These are phyloP conservation scores for Apomyelois bistriatella DNA, from an alignment of 2,888 invertebrate species.

Conservation along the genomic window DNA sequence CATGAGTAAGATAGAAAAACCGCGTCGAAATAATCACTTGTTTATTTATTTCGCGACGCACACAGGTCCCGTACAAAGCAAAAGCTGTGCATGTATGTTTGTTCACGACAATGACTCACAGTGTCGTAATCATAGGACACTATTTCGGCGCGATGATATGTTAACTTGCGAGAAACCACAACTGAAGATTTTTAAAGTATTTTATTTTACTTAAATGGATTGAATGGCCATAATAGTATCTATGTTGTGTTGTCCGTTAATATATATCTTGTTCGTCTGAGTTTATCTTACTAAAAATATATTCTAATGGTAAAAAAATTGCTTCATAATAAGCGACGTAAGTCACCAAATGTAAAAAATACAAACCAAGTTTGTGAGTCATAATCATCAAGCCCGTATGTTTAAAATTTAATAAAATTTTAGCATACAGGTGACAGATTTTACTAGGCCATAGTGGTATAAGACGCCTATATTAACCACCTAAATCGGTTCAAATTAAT, in stretches of 20 bases:
- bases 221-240: neutral
- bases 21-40: constrained; percentile 55
- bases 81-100: constrained; percentile 48
- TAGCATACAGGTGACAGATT: neutral
- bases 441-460: neutral
- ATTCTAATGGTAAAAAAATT: too few relatives aligned
- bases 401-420: neutral
- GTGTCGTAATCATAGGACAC: constrained; percentile 67
- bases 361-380: constrained; percentile 3
- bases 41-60: constrained; percentile 62
- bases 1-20: constrained; percentile 71
- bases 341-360: constrained; percentile 8
- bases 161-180: neutral
- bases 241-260: neutral
- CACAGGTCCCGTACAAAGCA: constrained; percentile 56
- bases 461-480: neutral
- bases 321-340: neutral
- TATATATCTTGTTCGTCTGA: neutral
- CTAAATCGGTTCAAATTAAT: too few relatives aligned
- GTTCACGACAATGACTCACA: constrained; percentile 65
- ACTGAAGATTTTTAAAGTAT: neutral
- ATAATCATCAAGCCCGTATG: neutral
- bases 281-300: too few relatives aligned
- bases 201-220: neutral
- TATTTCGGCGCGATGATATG: constrained; percentile 72